Evolutionary conservation across 2,797 vertebrate genomes (phyloP), one percentile per base, ranked within the genome.

Genomic region (Dicrostonyx torquatus): DNA sequence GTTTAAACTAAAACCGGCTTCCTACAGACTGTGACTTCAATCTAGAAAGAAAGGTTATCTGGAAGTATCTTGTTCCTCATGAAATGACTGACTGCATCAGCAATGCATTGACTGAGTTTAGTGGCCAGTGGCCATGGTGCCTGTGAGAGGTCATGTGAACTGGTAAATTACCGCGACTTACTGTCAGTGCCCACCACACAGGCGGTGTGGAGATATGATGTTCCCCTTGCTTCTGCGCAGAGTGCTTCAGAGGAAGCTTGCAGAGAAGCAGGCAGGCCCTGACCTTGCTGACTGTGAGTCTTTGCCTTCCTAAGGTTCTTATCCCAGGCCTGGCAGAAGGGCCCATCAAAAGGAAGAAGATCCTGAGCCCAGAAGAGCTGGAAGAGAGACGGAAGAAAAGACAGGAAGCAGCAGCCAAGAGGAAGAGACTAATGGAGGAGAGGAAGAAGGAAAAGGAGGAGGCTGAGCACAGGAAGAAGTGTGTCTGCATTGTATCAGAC

Each of bases 401-500:
- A 80, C 98, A 99, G 96, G 99, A 99, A 96, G 98, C 98, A 53
- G 98, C 98, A 58, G 99, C 98, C 78, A 99, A 99, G 97, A 99
- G 98, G 97, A 99, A 98, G 97, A 99, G 97, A 94, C 93, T 98
- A 0, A 95, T 98, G 95, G 98, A 99, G 90, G 99, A 99, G 76
- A 96, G 95, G 91, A 99, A 96, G 84, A 98, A 72, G 92, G 98
- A 98, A 93, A 98, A 98, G 94, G 98, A 99, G 95, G 99, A 99
- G 94, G 97, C 98, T 62, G 99, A 99, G 87, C 97, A 97, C 94
- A 98, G 98, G 98, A 99, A 99, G 98, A 99, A 99, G 99, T 99
- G 98, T 83, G 97, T 92, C 66, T 87, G 26, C 45, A 0, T 53
- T 29, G n/a, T 37, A 29, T 31, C 50, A 80, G 84, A 11, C 68